phyloP scores from a whole-genome alignment of 2,113 vertebrate genomes.

The Phylloscopus whistleri region DNA sequence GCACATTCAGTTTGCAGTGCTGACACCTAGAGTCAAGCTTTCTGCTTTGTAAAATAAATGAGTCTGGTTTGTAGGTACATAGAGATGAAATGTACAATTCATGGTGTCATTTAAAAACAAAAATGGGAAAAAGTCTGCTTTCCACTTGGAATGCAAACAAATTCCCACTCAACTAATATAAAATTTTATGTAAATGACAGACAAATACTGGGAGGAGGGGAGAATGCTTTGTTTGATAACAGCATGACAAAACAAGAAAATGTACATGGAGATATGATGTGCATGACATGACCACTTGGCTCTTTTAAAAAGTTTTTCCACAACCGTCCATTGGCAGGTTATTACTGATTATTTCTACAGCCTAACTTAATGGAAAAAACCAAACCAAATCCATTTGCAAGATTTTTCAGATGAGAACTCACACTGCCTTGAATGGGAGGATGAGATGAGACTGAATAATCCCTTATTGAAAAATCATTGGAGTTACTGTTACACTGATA shows the following conservation, averaged over 20 bases:
- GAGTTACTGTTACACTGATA: not conserved
- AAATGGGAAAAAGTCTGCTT: not conserved
- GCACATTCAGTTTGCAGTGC: constrained; percentile 48
- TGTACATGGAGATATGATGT: not conserved
- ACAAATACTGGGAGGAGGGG: not conserved
- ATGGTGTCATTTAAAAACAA: not conserved
- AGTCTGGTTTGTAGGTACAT: not conserved
- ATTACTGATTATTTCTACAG: not conserved
- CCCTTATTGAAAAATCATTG: not conserved
- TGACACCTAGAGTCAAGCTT: constrained; percentile 62
- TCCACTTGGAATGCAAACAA: not conserved
- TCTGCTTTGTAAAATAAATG: not conserved
- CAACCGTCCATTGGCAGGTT: not conserved
- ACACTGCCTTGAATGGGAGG: not conserved
- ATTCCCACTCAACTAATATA: not conserved
- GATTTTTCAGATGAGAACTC: not conserved
- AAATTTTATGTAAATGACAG: not conserved
- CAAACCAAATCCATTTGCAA: not conserved
- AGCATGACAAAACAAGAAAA: not conserved
- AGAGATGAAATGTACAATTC: not conserved
- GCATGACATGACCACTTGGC: not conserved
- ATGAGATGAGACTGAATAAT: not conserved
- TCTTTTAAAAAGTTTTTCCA: not conserved
- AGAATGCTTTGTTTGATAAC: not conserved
- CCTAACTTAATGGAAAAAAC: not conserved